Conservation (phyloP, 2,113 vertebrate genomes). For the Phrynocephalus versicolor region DNA sequence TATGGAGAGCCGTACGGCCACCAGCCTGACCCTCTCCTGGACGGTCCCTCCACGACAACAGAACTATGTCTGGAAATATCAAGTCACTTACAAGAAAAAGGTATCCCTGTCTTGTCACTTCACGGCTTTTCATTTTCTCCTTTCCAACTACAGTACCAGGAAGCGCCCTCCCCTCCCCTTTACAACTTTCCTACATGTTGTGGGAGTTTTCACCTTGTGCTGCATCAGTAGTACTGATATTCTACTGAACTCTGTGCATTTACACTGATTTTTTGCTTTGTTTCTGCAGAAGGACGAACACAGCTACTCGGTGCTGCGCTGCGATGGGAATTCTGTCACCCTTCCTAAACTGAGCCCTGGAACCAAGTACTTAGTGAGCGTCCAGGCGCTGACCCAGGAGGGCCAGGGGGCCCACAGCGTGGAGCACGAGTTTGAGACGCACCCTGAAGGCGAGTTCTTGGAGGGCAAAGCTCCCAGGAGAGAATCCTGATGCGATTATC, state of each 20-base stretch:
- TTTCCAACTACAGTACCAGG: not conserved
- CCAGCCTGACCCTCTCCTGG: constrained; percentile 88
- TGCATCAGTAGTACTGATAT: not conserved
- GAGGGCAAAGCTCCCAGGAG: not conserved
- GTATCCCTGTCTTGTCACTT: constrained; percentile 56
- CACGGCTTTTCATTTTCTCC: not conserved
- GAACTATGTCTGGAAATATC: constrained; percentile 79
- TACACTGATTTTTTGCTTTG: fast-evolving
- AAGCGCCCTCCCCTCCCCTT: no score
- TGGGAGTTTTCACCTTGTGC: not conserved
- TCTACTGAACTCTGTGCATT: not conserved
- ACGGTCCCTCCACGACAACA: constrained; percentile 77
- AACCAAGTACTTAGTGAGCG: constrained; percentile 87
- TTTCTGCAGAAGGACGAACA: constrained; percentile 80
- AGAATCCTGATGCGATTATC: not conserved
- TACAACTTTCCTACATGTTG: no score
- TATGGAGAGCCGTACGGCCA: constrained; percentile 80
- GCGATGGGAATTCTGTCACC: constrained; percentile 82
- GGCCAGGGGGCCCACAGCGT: constrained; percentile 78
- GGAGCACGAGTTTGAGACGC: constrained; percentile 87
- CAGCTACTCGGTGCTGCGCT: constrained; percentile 85
- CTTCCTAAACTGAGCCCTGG: constrained; percentile 80
- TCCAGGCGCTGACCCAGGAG: constrained; percentile 83
- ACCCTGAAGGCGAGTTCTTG: constrained; percentile 60
- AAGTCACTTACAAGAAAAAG: constrained; percentile 94